Conservation (phyloP, 2,888 invertebrate species). For the Eustalomyia histrio region DNA sequence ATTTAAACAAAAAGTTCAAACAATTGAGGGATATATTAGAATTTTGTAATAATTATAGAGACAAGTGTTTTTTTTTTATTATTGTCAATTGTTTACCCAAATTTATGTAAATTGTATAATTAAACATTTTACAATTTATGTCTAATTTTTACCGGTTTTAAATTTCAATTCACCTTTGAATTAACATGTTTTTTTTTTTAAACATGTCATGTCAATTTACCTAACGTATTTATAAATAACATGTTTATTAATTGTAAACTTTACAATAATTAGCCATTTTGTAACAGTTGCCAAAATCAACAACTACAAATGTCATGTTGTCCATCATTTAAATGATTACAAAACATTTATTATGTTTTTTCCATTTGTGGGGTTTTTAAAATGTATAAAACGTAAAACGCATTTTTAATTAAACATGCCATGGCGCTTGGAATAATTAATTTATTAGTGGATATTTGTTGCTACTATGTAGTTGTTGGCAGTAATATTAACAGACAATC, state of each 20-base stretch:
- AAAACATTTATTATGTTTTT: conserved; percentile 57
- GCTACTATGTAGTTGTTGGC: background rate
- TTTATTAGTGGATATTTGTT: conserved; percentile 24
- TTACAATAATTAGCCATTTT: conserved; percentile 44
- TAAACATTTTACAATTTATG: background rate
- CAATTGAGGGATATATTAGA: background rate
- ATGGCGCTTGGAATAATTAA: conserved; percentile 61
- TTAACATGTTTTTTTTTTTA: conserved; percentile 23
- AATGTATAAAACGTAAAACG: conserved; percentile 52
- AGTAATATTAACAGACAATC: background rate
- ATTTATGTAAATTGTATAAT: background rate
- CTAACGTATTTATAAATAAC: conserved; percentile 25
- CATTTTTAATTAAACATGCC: conserved; percentile 63
- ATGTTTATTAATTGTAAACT: conserved; percentile 52
- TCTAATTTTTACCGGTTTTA: background rate
- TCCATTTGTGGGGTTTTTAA: background rate
- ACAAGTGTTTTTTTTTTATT: background rate
- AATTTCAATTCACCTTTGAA: conserved; percentile 9
- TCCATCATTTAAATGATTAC: conserved; percentile 58
- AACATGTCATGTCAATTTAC: conserved; percentile 30
- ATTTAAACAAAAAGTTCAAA: background rate
- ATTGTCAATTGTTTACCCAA: background rate
- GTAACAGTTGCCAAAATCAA: conserved; percentile 43
- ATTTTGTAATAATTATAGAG: background rate
- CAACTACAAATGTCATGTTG: conserved; percentile 52